Evolutionary conservation across 2,113 vertebrate genomes (phyloP).

Genomic region (Catharus minimus): DNA sequence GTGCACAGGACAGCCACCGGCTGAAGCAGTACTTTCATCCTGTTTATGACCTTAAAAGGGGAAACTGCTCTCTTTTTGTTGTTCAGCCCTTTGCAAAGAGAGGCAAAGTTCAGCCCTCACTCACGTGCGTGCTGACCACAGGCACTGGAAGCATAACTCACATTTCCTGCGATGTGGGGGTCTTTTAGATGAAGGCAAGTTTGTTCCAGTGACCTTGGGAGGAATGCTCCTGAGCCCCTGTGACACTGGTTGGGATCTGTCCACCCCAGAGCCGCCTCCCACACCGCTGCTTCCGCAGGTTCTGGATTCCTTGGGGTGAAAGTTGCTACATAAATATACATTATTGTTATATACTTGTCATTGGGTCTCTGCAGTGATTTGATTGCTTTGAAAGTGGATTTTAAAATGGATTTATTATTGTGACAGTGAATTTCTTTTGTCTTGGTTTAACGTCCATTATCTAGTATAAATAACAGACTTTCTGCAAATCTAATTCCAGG

Average conservation of each 20-base stretch:
- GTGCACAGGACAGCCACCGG: fast-evolving
- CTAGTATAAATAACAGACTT: slow-evolving; percentile 36
- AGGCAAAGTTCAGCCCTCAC: slow-evolving; percentile 41
- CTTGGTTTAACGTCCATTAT: slow-evolving; percentile 9
- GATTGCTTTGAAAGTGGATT: slow-evolving; percentile 36
- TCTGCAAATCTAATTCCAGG: slow-evolving; percentile 36
- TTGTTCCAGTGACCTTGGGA: neutral
- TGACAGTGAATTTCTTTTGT: slow-evolving; percentile 36
- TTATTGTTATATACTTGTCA: neutral
- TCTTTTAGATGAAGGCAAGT: neutral
- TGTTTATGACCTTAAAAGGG: slow-evolving; percentile 46
- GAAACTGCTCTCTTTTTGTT: neutral
- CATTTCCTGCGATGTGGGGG: neutral
- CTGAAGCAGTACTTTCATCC: slow-evolving; percentile 45
- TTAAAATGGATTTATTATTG: slow-evolving; percentile 44
- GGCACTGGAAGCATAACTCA: neutral
- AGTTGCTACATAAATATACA: neutral
- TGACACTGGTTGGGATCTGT: neutral
- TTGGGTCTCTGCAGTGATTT: neutral
- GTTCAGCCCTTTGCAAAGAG: neutral
- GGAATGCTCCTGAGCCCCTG: neutral
- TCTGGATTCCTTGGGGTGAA: neutral
- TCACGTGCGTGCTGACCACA: neutral
- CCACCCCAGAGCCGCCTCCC: neutral
- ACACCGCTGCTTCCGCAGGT: neutral